Evolutionary conservation across 2,113 vertebrate genomes (phyloP).

Genomic region (Pteropus alecto): DNA sequence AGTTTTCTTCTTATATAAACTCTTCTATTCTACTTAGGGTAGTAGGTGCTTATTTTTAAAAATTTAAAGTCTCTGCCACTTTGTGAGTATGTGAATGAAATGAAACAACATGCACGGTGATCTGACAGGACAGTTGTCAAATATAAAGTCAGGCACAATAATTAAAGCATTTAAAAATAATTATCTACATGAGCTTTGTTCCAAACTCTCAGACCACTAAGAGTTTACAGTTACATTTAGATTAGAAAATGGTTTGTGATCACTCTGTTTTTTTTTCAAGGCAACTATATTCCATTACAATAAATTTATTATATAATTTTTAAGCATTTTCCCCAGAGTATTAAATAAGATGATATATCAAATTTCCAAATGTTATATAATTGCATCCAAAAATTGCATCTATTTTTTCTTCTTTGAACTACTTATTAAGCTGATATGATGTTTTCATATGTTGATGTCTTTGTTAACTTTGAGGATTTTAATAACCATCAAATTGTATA

Average conservation of each 20-base stretch:
- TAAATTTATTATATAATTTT: neutral
- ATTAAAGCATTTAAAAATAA: slow-evolving; percentile 48
- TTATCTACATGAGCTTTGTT: neutral
- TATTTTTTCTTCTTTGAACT: slow-evolving; percentile 20
- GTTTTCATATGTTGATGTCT: neutral
- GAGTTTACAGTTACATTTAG: neutral
- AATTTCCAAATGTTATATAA: slow-evolving; percentile 9
- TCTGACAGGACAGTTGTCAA: slow-evolving; percentile 42
- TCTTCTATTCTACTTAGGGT: neutral
- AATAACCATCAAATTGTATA: neutral
- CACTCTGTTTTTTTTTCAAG: neutral
- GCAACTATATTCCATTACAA: neutral
- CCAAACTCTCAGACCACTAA: neutral
- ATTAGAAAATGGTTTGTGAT: neutral
- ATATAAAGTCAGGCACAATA: slow-evolving; percentile 44
- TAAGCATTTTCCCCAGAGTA: neutral
- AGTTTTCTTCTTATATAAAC: slow-evolving; percentile 18
- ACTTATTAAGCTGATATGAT: neutral
- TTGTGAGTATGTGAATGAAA: slow-evolving; percentile 26
- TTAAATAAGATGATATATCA: neutral
- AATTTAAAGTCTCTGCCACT: neutral
- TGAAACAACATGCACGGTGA: slow-evolving; percentile 12
- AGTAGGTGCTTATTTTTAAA: neutral
- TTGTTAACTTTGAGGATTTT: neutral
- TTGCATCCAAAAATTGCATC: neutral